Conservation (phyloP, 2,888 invertebrate species). For the Diadegma fenestrale region DNA sequence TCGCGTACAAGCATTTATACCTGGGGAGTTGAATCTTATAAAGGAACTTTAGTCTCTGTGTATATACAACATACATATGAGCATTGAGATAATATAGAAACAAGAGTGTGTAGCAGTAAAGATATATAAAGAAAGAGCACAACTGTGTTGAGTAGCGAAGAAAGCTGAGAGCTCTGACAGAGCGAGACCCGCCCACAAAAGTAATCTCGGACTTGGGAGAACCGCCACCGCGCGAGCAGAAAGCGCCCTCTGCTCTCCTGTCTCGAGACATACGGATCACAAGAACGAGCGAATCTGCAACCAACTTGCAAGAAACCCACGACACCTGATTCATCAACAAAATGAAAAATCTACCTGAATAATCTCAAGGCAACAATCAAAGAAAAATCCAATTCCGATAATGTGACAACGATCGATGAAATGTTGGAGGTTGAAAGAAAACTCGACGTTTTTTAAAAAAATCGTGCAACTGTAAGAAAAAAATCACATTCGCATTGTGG, state of each 20-base stretch:
- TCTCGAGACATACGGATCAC: constrained; percentile 64
- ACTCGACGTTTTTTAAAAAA: neutral
- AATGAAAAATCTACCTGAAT: constrained; percentile 52
- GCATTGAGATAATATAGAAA: constrained; percentile 25
- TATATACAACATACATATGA: constrained; percentile 8
- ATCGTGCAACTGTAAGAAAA: neutral
- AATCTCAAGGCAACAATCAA: constrained; percentile 12
- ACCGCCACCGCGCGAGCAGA: constrained; percentile 52
- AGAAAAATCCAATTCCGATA: constrained; percentile 14
- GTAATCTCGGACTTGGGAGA: constrained; percentile 81
- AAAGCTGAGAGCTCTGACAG: constrained; percentile 82
- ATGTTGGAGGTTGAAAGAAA: neutral
- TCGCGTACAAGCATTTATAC: constrained; percentile 72
- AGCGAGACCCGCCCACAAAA: constrained; percentile 84
- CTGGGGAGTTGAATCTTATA: constrained; percentile 66
- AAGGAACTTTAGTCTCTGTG: constrained; percentile 29
- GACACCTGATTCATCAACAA: constrained; percentile 84
- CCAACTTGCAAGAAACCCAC: constrained; percentile 71
- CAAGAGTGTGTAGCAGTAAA: constrained; percentile 21
- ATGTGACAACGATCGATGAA: neutral
- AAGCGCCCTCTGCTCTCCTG: constrained; percentile 41
- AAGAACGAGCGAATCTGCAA: constrained; percentile 64
- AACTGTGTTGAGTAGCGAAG: constrained; percentile 58
- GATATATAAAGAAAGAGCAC: constrained; percentile 30
- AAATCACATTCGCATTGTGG: neutral